Base-by-base conservation (phyloP, 2,888 invertebrate species). In the Deroplatys truncata region DNA sequence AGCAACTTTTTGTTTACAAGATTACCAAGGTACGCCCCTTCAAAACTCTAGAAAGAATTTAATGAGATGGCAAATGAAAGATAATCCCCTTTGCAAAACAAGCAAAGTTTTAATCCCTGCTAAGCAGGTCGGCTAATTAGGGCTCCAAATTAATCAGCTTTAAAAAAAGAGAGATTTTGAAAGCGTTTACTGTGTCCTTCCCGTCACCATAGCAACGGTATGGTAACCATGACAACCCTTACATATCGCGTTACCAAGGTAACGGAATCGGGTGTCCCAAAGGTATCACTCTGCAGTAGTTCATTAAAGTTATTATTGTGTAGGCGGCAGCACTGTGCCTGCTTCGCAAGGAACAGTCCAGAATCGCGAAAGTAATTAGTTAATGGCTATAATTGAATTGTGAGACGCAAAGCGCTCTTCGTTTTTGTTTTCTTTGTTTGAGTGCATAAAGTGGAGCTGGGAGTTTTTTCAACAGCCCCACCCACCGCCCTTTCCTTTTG, bases 371-470 rank as follows among this genome's bases (percentile, higher is more conserved):
- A 82, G 82, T 87, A 87, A 87, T 87, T 87, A 87, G 82, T 87
- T 87, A 87, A 87, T 87, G 87, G 87, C 31, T 16, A 87, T 87
- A 87, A 87, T 82, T 87, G 49, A 82, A 82, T 87, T 87, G 82
- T 87, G 82, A 25, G 84, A 72, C 56, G 56, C 56, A 25, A 72
- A 72, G 56, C 56, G 56, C 56, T 43, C 43, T 82, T 29, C 82
- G 87, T 82, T 87, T 85, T 87, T 87, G 87, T 87, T 87, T 86
- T 87, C 87, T 82, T 82, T 87, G 87, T 87, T 87, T 82, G 87
- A 31, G 29, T 82, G 5, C 28, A 82, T 20, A 31, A 87, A 20
- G 82, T n/a, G 28, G 82, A 10, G 56, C 56, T 20, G 56, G 56
- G 56, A 25, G 56, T 43, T 43, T 43, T 43, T 43, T 43, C 13